phyloP scores from a whole-genome alignment of 2,113 vertebrate species.

The Osmerus mordax region DNA sequence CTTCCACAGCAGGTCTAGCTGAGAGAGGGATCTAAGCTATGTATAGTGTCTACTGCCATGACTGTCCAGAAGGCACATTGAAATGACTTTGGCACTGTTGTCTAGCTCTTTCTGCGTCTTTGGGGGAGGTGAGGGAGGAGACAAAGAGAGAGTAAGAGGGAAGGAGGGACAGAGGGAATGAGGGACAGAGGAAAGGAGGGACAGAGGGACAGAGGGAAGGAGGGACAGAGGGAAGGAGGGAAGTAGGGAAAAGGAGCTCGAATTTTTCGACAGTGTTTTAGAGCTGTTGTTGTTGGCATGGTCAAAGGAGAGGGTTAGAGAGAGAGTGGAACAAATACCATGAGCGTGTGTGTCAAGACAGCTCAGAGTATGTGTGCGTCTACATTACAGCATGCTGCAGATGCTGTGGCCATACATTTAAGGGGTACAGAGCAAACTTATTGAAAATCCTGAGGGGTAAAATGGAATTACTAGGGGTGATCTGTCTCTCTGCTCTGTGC shows the following conservation, averaged over 20 bases:
- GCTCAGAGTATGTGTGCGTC: slow-evolving; percentile 45
- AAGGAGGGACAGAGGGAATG: not conserved
- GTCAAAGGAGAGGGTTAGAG: no score
- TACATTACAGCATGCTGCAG: slow-evolving; percentile 38
- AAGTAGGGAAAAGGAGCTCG: not conserved
- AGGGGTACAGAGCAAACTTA: slow-evolving; percentile 59
- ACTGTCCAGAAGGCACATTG: slow-evolving; percentile 24
- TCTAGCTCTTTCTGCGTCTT: slow-evolving; percentile 19
- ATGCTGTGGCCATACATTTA: slow-evolving; percentile 65
- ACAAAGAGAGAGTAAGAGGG: slow-evolving; percentile 21
- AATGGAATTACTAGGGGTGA: slow-evolving; percentile 71
- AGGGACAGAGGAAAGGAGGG: not conserved
- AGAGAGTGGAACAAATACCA: slow-evolving; percentile 32
- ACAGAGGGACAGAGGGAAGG: no score
- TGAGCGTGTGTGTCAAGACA: slow-evolving; percentile 40
- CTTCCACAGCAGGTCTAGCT: no score
- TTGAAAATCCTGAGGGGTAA: slow-evolving; percentile 70
- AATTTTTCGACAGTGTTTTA: no score
- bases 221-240: not conserved
- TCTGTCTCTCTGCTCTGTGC: slow-evolving; percentile 47
- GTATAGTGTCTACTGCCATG: slow-evolving; percentile 11
- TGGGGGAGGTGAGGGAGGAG: slow-evolving; percentile 16
- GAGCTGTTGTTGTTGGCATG: no score
- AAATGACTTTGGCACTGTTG: slow-evolving; percentile 49
- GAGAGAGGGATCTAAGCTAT: no score